Conservation (phyloP, 2,113 vertebrate species). For the Oxygymnocypris stewartii region DNA sequence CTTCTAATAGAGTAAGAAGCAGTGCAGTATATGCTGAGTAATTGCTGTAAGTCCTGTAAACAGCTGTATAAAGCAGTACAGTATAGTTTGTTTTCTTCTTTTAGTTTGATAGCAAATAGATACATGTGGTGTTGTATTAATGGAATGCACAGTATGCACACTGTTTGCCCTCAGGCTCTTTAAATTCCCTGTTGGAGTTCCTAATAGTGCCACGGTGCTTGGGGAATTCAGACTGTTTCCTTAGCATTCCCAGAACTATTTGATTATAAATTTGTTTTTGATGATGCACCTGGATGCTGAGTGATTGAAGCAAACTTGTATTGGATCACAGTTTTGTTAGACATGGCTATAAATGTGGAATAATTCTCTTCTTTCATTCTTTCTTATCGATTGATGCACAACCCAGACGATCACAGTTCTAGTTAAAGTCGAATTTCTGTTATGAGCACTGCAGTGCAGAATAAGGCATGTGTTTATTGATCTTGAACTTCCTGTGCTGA, state of each 20-base stretch:
- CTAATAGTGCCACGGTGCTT: not conserved
- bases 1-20: not conserved
- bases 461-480: slow-evolving; percentile 20
- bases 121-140: not conserved
- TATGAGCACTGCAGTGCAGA: slow-evolving; percentile 9
- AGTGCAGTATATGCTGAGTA: not conserved
- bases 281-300: not conserved
- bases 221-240: not conserved
- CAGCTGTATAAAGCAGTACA: not conserved
- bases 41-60: not conserved
- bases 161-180: not conserved
- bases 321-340: not conserved
- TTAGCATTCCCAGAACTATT: not conserved
- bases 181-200: not conserved
- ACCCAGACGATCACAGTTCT: not conserved
- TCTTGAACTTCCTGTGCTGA: not conserved
- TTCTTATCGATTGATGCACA: slow-evolving; percentile 2
- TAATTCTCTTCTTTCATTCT: slow-evolving; percentile 8
- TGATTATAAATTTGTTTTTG: not conserved
- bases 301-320: not conserved
- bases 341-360: slow-evolving; percentile 1
- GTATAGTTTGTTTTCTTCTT: not conserved
- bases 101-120: not conserved
- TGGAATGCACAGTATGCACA: not conserved
- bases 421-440: not conserved